Base-by-base conservation (phyloP, 2,888 invertebrate species). In the Ypsolopha sequella region DNA sequence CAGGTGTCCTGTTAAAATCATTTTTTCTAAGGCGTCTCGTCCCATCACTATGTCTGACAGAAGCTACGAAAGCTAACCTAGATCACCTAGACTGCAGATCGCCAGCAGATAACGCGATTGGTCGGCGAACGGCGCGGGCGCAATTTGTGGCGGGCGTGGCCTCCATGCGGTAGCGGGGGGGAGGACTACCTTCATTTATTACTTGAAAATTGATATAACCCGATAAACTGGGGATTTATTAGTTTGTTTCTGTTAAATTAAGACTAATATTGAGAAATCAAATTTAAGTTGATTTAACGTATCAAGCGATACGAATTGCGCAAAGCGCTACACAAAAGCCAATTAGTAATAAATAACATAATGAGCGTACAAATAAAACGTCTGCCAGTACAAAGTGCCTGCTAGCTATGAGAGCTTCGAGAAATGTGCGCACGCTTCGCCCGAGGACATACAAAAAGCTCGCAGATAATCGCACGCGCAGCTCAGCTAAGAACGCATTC, bases 71-170 rank as follows among this genome's bases (percentile, higher is more conserved):
- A 38, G 36, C 48, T 50, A 50, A 68, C 66, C 66, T 70, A 74
- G 73, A 73, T 73, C 69, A 68, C 66, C 66, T 70, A 74, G 73
- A 73, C 73, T 68, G 66, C 62, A 65, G 66, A 64, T 69, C 65
- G 60, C 60, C 60, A 64, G 68, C 62, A 64, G 63, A 57, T 45
- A 45, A 45, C 64, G 69, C 73, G 73, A 82, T 81, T 84, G 82
- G 81, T 63, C 67, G 80, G 70, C 68, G 70, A 67, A 67, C 64
- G 64, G 70, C 73, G 70, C 69, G 24, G 24, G 24, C 52, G 48
- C 73, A 73, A 74, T 74, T 77, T 73, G 73, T 60, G 66, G 55
- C 64, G 60, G 81, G 80, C 80, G 81, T 70, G 73, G 76, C 67
- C 59, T 61, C 35, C 13, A 35, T 7, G 10, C 13, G 36, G 36